phyloP scores from a whole-genome alignment of 2,797 vertebrate genomes.

The Calcarius lapponicus region DNA sequence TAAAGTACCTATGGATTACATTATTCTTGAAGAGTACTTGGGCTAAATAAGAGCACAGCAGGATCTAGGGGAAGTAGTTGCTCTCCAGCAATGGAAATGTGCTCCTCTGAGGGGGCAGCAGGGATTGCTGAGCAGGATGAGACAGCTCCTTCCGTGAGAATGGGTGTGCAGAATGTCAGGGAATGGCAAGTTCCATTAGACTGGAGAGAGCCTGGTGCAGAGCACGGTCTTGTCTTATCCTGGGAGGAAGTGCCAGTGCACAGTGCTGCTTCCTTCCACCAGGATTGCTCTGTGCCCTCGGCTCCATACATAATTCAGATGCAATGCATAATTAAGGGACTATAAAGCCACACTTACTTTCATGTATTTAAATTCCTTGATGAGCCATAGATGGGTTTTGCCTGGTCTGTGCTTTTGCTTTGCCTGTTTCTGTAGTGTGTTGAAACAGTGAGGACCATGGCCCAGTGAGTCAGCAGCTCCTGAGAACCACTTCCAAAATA shows the following conservation, averaged over 20 bases:
- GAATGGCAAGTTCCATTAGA: neutral
- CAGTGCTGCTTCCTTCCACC: neutral
- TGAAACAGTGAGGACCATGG: neutral
- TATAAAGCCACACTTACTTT: conserved; percentile 36
- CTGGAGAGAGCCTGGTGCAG: neutral
- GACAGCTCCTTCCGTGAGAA: neutral
- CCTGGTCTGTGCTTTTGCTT: neutral
- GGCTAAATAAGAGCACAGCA: neutral
- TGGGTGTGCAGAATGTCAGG: neutral
- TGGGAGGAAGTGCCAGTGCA: neutral
- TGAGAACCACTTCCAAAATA: neutral
- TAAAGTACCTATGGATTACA: neutral
- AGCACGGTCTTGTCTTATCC: neutral
- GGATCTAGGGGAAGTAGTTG: neutral
- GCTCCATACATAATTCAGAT: conserved; percentile 49
- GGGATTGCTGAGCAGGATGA: neutral
- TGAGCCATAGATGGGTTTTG: neutral
- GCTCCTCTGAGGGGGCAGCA: neutral
- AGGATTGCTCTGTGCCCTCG: neutral
- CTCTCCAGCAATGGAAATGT: neutral
- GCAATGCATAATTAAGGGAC: conserved; percentile 54
- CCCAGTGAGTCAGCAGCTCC: neutral
- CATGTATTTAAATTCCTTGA: conserved; percentile 27
- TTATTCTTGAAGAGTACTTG: neutral
- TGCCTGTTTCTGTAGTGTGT: neutral